These are phyloP conservation scores for Mesorhabditis spiculigera DNA, from an alignment of 2,888 invertebrate species.

Conservation along the genomic window DNA sequence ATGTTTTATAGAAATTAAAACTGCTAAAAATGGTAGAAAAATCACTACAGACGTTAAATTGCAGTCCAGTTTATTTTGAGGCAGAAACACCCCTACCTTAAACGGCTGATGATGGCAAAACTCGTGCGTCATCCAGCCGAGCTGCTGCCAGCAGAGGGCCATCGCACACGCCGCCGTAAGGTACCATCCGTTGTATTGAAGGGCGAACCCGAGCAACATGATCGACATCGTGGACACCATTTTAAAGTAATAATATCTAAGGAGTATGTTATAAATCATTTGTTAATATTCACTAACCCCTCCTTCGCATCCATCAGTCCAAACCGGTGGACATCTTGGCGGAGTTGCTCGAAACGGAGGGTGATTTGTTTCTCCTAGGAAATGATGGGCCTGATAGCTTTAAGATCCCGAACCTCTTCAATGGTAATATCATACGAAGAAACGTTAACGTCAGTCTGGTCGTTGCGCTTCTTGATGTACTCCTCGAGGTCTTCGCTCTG, in stretches of 20 bases:
- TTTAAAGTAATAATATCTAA: background rate
- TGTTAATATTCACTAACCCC: constrained; percentile 16
- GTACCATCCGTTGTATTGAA: constrained; percentile 18
- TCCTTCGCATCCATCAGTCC: constrained; percentile 46
- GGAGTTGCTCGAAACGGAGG: constrained; percentile 45
- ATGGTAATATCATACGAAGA: constrained; percentile 45
- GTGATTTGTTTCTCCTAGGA: constrained; percentile 55
- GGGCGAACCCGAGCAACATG: background rate
- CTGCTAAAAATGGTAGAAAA: too few relatives aligned
- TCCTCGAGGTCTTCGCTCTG: constrained; percentile 24
- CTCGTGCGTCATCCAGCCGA: constrained; percentile 53
- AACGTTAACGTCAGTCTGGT: constrained; percentile 42
- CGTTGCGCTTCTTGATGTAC: constrained; percentile 27
- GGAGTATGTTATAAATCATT: background rate
- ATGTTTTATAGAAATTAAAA: background rate
- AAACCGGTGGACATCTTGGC: constrained; percentile 38
- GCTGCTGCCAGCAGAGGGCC: constrained; percentile 52
- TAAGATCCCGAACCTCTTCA: constrained; percentile 32
- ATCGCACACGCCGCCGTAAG: constrained; percentile 42
- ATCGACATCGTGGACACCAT: background rate
- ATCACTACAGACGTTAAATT: too few relatives aligned
- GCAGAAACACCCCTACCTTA: too few relatives aligned
- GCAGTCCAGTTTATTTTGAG: too few relatives aligned
- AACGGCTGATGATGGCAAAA: constrained; percentile 55
- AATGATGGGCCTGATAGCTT: background rate